Conservation (phyloP, 2,888 invertebrate genomes). For the Chloromyia formosa region DNA sequence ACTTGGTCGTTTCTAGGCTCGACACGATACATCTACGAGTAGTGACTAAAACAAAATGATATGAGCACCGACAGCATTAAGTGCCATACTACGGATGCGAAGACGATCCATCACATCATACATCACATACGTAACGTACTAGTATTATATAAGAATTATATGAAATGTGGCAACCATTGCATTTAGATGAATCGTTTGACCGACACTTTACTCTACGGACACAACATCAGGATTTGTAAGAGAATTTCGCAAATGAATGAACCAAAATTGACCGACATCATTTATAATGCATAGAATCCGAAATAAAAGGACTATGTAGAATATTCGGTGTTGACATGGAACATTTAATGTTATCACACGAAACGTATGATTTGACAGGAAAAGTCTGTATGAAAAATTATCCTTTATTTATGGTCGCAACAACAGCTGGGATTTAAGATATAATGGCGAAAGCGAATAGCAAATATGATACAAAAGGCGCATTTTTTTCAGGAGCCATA, state of each 20-base stretch:
- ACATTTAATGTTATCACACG: neutral
- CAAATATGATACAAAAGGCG: too few species aligned
- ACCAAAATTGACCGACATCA: conserved; percentile 7
- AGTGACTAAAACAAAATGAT: neutral
- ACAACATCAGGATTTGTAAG: conserved; percentile 28
- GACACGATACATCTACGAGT: neutral
- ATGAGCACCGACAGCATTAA: neutral
- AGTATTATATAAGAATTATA: neutral
- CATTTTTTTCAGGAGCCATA: too few species aligned
- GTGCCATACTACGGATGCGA: neutral
- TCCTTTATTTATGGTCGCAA: neutral
- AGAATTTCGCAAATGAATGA: conserved; percentile 30
- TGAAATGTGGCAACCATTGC: conserved; percentile 16
- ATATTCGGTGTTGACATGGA: neutral
- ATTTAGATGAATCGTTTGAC: conserved; percentile 31
- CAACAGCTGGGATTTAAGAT: neutral
- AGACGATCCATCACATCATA: conserved; percentile 32
- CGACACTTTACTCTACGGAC: conserved; percentile 24
- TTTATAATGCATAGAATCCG: conserved; percentile 17
- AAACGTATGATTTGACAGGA: neutral
- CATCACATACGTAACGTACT: neutral
- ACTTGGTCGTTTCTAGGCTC: neutral
- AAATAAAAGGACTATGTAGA: neutral
- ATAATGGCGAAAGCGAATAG: neutral
- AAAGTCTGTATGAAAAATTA: conserved; percentile 5